Evolutionary conservation across 2,888 invertebrate species (phyloP).

Genomic region (Mimachlamys varia): DNA sequence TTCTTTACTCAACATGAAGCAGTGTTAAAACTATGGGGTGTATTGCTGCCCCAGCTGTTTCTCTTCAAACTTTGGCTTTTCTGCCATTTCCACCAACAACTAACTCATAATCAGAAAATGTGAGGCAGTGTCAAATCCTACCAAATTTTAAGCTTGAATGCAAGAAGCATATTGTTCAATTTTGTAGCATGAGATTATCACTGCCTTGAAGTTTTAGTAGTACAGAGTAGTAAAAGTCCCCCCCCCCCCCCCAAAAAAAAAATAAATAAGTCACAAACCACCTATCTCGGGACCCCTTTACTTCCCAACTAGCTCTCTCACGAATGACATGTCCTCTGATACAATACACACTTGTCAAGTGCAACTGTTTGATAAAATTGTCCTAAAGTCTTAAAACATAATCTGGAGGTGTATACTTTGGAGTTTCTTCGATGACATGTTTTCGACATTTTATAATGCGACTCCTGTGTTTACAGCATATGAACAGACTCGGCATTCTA

Average conservation of each 20-base stretch:
- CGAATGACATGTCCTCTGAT: background rate
- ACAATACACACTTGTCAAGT: background rate
- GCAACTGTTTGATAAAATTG: background rate
- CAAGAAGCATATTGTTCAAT: too few relatives aligned
- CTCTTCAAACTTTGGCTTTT: too few relatives aligned
- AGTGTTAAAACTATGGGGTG: background rate
- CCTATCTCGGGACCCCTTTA: background rate
- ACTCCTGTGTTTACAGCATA: background rate
- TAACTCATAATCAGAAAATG: too few relatives aligned
- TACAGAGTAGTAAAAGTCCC: background rate
- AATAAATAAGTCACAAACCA: background rate
- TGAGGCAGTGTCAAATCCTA: too few relatives aligned
- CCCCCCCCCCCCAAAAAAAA: background rate
- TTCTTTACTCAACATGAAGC: background rate
- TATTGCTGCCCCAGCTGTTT: too few relatives aligned
- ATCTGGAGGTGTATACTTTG: background rate
- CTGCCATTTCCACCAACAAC: too few relatives aligned
- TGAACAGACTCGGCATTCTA: background rate
- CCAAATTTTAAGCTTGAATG: too few relatives aligned
- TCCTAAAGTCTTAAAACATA: background rate
- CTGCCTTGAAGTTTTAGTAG: too few relatives aligned
- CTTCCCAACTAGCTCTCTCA: background rate
- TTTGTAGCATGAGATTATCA: too few relatives aligned
- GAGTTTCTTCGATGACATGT: background rate
- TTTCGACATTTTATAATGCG: background rate